Conservation (phyloP, 1,140 invertebrate species). For the Microplitis mediator region DNA sequence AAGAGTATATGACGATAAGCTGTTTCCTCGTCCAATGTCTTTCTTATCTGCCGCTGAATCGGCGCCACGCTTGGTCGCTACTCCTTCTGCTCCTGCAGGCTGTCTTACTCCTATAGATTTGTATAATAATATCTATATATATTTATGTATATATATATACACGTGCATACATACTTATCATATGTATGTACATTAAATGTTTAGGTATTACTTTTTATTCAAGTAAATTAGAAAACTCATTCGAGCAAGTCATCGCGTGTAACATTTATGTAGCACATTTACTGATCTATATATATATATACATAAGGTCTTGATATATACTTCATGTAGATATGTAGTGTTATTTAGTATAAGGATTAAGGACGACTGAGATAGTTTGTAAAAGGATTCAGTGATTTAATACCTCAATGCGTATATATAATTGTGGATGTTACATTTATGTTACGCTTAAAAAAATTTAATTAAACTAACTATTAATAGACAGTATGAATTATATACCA, state of each 20-base stretch:
- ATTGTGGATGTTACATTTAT: neutral
- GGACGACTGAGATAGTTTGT: constrained; percentile 41
- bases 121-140: too few species aligned
- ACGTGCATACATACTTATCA: too few species aligned
- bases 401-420: constrained; percentile 15
- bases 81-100: constrained; percentile 9
- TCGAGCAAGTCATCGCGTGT: constrained; percentile 26
- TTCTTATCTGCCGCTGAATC: constrained; percentile 27
- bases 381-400: constrained; percentile 43
- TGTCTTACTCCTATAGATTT: neutral
- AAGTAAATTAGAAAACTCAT: constrained; percentile 37
- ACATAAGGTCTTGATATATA: neutral
- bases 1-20: constrained; percentile 21
- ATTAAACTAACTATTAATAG: too few species aligned
- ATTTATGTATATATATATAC: neutral
- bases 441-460: neutral
- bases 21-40: constrained; percentile 19
- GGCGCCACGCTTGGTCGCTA: constrained; percentile 27
- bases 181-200: neutral
- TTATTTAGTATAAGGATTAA: constrained; percentile 30
- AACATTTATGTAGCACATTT: neutral
- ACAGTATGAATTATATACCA: too few species aligned
- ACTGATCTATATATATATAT: constrained; percentile 1
- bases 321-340: neutral
- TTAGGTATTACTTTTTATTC: neutral